Evolutionary conservation across 1,140 invertebrate species (phyloP).

Genomic region (Limonius californicus): DNA sequence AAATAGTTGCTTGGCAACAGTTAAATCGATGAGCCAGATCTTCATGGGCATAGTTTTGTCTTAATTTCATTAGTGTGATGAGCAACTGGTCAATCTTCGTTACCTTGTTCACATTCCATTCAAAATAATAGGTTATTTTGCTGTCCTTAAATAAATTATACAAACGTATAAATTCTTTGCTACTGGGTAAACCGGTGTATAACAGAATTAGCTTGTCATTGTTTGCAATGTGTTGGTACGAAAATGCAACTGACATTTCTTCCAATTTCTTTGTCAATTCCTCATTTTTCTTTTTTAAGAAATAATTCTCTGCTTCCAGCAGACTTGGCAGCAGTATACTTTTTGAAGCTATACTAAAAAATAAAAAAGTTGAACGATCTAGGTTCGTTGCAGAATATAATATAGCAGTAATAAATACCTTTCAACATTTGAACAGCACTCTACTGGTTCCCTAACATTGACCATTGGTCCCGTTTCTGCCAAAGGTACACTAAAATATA

Average conservation of each 20-base stretch:
- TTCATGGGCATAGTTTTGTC: background rate
- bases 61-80: slow-evolving; percentile 17
- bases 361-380: too few species aligned
- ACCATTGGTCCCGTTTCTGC: too few species aligned
- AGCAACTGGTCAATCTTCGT: slow-evolving; percentile 7
- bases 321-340: too few species aligned
- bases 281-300: background rate
- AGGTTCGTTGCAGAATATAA: too few species aligned
- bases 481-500: too few species aligned
- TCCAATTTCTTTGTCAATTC: background rate
- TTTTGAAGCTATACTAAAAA: too few species aligned
- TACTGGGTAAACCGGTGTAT: background rate
- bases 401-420: too few species aligned
- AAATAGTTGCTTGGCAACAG: background rate
- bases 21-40: background rate
- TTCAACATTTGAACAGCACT: too few species aligned
- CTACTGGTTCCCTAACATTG: too few species aligned
- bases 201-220: background rate
- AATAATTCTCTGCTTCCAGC: background rate
- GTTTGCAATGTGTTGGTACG: background rate
- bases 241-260: background rate
- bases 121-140: slow-evolving; percentile 1
- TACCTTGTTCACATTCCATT: slow-evolving; percentile 13
- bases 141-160: background rate
- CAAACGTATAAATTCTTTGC: background rate